These are phyloP conservation scores for Allobates femoralis DNA, from an alignment of 2,797 vertebrate species.

Conservation along the genomic window DNA sequence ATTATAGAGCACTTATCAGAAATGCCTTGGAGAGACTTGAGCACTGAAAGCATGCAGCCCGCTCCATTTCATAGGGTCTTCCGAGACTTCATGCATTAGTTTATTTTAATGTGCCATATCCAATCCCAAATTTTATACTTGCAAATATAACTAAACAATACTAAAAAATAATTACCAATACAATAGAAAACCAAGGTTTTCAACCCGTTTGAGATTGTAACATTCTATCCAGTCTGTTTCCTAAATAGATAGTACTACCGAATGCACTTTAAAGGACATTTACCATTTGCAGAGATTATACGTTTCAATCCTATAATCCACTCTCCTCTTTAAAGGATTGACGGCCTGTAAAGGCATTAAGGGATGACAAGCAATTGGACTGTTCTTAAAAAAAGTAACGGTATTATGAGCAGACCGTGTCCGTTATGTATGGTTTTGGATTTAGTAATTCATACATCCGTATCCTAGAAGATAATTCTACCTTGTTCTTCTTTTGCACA, in stretches of 20 bases:
- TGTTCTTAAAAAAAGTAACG: conserved; percentile 35
- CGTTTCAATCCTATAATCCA: conserved; percentile 50
- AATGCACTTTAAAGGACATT: conserved; percentile 33
- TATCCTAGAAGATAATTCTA: conserved; percentile 1
- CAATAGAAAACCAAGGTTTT: neutral
- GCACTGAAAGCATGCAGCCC: neutral
- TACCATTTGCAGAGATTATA: conserved; percentile 40
- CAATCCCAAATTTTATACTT: neutral
- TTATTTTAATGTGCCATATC: neutral
- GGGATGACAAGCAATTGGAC: conserved; percentile 26
- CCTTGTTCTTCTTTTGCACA: neutral
- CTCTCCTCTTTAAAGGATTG: conserved; percentile 36
- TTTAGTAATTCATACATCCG: neutral
- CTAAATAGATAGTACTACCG: conserved; percentile 4
- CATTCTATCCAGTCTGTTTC: neutral
- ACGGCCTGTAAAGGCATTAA: conserved; percentile 28
- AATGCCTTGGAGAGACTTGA: conserved; percentile 51
- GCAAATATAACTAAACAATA: neutral
- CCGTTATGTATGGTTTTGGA: neutral
- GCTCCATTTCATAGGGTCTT: conserved; percentile 4
- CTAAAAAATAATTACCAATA: neutral
- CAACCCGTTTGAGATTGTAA: neutral
- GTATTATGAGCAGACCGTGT: conserved; percentile 1
- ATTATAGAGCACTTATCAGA: conserved; percentile 56
- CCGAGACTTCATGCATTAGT: neutral